phyloP scores from a whole-genome alignment of 2,797 vertebrate genomes.

The Alcedo atthis region DNA sequence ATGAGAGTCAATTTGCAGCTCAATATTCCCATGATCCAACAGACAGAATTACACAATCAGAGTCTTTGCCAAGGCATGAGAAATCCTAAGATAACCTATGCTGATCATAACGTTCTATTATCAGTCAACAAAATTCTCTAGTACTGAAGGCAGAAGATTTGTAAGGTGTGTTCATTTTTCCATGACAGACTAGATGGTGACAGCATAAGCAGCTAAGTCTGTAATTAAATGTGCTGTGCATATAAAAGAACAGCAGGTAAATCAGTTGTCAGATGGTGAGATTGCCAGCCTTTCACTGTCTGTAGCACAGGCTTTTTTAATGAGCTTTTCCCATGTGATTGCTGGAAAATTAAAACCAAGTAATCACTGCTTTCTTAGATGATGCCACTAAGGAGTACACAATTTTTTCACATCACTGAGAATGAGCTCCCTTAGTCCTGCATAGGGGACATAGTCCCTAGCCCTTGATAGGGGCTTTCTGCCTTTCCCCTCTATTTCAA shows the following conservation, averaged over 20 bases:
- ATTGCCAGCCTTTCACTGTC: background rate
- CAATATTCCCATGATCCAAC: background rate
- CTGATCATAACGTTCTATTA: background rate
- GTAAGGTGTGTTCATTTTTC: background rate
- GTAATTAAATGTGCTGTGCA: background rate
- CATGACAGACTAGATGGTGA: background rate
- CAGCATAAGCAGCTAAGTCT: background rate
- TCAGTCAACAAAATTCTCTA: background rate
- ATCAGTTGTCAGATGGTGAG: background rate
- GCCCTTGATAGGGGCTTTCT: background rate
- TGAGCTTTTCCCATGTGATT: background rate
- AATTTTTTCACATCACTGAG: background rate
- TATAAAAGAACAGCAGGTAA: background rate
- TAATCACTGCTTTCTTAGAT: background rate
- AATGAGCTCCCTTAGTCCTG: background rate
- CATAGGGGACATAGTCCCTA: background rate
- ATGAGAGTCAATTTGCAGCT: accelerated
- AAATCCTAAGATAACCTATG: background rate
- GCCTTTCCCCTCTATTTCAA: background rate
- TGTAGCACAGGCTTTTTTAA: background rate
- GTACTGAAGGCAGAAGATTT: background rate
- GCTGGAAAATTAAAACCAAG: background rate
- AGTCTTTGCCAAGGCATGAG: background rate
- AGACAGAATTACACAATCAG: background rate
- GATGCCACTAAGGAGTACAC: background rate